Conservation (phyloP, 2,888 invertebrate genomes). For the Dasypolia templi region DNA sequence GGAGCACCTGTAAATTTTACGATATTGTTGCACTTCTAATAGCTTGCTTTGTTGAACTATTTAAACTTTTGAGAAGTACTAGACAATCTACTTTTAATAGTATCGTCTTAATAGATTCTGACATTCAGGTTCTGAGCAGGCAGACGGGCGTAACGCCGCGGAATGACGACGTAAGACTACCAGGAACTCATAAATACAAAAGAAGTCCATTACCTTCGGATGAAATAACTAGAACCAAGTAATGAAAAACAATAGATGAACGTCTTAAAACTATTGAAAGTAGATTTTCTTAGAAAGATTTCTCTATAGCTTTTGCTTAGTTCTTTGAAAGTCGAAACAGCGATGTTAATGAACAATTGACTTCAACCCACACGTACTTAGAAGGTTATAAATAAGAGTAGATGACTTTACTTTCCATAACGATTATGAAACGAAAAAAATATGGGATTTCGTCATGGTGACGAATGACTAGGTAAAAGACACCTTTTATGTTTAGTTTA, state of each 20-base stretch:
- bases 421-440: slow-evolving; percentile 41
- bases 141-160: slow-evolving; percentile 4
- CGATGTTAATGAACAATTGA: slow-evolving; percentile 36
- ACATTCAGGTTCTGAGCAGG: neutral
- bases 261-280: slow-evolving; percentile 27
- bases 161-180: slow-evolving; percentile 24
- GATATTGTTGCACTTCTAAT: too few relatives aligned
- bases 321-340: slow-evolving; percentile 15
- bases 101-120: neutral
- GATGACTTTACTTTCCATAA: slow-evolving; percentile 34
- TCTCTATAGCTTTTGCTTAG: slow-evolving; percentile 10
- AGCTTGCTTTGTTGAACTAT: neutral
- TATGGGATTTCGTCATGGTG: slow-evolving; percentile 31
- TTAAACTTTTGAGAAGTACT: neutral
- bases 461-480: slow-evolving; percentile 12
- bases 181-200: slow-evolving; percentile 40
- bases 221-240: slow-evolving; percentile 1
- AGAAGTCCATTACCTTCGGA: slow-evolving; percentile 11
- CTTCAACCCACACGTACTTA: slow-evolving; percentile 29
- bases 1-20: neutral
- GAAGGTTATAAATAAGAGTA: slow-evolving; percentile 31
- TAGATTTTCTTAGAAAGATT: slow-evolving; percentile 42
- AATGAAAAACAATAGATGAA: slow-evolving; percentile 35
- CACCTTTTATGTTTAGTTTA: neutral
- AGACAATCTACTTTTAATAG: neutral